Percentiles rank a stretch among this genome's conserved stretches.
Evolutionary conservation across 1,140 invertebrate genomes (phyloP).

Genomic region (Pinna nobilis): DNA sequence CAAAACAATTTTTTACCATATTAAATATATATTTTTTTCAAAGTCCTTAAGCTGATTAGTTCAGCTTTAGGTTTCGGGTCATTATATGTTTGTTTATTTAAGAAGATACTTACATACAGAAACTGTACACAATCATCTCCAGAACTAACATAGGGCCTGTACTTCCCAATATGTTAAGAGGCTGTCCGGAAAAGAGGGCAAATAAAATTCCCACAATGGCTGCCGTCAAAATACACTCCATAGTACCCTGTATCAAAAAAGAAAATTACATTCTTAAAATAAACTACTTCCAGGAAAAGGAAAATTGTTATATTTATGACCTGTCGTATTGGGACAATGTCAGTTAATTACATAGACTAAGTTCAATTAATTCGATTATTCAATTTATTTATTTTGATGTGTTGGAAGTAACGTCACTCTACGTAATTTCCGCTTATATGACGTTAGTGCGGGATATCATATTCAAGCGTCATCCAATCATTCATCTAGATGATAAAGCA

Average conservation of each 20-base stretch:
- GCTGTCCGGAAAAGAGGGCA: slow-evolving; percentile 76
- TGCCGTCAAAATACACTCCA: slow-evolving; percentile 97
- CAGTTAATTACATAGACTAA: background rate
- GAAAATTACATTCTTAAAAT: background rate
- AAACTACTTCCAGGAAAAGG: too few species aligned
- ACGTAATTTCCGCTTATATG: background rate
- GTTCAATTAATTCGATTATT: too few species aligned
- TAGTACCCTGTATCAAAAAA: slow-evolving; percentile 83
- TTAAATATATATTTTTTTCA: too few species aligned
- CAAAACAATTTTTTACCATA: too few species aligned
- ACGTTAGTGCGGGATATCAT: too few species aligned
- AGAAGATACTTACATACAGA: slow-evolving; percentile 85
- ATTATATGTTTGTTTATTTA: background rate
- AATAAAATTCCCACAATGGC: slow-evolving; percentile 97
- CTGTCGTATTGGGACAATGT: background rate
- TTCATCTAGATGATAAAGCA: too few species aligned
- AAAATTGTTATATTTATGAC: too few species aligned
- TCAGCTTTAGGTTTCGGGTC: background rate
- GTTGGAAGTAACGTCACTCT: background rate
- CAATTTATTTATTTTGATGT: background rate
- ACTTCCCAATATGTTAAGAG: slow-evolving; percentile 90
- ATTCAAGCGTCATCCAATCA: too few species aligned
- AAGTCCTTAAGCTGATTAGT: too few species aligned
- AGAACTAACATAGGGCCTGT: slow-evolving; percentile 72
- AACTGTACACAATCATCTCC: slow-evolving; percentile 82